Base-by-base conservation (phyloP, 1,140 invertebrate species). In the Calliphora vicina region DNA sequence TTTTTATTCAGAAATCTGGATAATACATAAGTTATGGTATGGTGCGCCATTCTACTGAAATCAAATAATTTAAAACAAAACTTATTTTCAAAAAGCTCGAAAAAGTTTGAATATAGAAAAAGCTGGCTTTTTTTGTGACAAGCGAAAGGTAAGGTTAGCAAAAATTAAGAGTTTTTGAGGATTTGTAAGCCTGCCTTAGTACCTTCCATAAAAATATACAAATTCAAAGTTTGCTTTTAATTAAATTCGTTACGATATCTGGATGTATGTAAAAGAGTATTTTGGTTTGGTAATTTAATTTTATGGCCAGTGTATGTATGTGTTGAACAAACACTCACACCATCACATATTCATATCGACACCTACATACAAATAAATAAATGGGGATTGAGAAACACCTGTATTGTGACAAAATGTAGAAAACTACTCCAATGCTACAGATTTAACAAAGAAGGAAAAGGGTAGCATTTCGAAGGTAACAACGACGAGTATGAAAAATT, bases 181-280 rank as follows among this genome's bases (percentile, higher is more conserved):
- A 5, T 1, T 35, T 35, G 6, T 8, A 35, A 35, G 35, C 10
- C 35, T 35, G 35, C 35, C 35, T 35, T 35, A 35, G 35, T 35
- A 35, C 35, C 35, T 35, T 35, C 35, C 6, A 23, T 67, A 67
- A 67, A 67, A 67, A 67, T 13, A 67, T n/a, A 67, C 6, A 67
- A 23, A 67, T 67, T 67, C 57, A 67, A 67, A 67, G 61, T 23
- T 67, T 67, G 23, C 61, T 67, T 67, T 67, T 67, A 67, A 67
- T 67, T 67, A 67, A 67, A 67, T 67, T 67, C 10, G 23, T 67
- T 67, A 10, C 50, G 50, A 57, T 57, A 13, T 57, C 45, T 57
- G 45, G 4, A n/a, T 57, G 45, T 57, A n/a, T 57, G 13, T 15
- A 17, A 17, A n/a, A 13, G 50, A 57, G 23, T 67, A 23, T 67